Conservation (phyloP, 2,888 invertebrate species). For the Harpalus rufipes region DNA sequence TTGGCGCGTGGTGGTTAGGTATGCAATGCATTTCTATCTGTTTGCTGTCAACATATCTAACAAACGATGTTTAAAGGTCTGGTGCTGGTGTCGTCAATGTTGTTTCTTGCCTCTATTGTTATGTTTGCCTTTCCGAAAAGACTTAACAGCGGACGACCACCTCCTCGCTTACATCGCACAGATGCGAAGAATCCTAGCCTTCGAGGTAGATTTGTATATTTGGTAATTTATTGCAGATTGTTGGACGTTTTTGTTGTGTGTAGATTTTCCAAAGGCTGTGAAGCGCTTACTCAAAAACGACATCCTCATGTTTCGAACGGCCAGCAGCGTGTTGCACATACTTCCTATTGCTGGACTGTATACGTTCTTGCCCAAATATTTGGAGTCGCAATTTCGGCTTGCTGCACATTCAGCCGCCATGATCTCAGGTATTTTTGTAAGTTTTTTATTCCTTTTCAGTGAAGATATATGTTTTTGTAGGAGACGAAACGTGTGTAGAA, state of each 20-base stretch:
- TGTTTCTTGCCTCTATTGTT: slow-evolving; percentile 89
- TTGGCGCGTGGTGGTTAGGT: slow-evolving; percentile 99
- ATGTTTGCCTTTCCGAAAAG: slow-evolving; percentile 95
- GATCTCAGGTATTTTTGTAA: slow-evolving; percentile 84
- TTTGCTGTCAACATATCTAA: slow-evolving; percentile 27
- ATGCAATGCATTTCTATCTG: slow-evolving; percentile 70
- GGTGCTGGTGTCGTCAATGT: slow-evolving; percentile 90
- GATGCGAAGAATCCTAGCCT: slow-evolving; percentile 77
- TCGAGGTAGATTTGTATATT: slow-evolving; percentile 74
- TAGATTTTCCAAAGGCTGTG: slow-evolving; percentile 89
- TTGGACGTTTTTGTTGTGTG: slow-evolving; percentile 69
- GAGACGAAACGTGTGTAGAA: slow-evolving; percentile 40
- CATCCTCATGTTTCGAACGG: slow-evolving; percentile 94
- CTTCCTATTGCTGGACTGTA: slow-evolving; percentile 95
- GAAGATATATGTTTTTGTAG: slow-evolving; percentile 52
- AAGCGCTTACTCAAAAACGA: slow-evolving; percentile 91
- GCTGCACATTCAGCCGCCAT: slow-evolving; percentile 94
- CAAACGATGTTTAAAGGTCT: slow-evolving; percentile 80
- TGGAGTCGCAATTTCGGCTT: slow-evolving; percentile 94
- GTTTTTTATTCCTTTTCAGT: slow-evolving; percentile 53
- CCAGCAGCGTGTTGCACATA: slow-evolving; percentile 93
- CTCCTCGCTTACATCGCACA: slow-evolving; percentile 74
- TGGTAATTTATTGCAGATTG: slow-evolving; percentile 60
- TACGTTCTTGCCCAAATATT: slow-evolving; percentile 95
- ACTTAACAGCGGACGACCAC: slow-evolving; percentile 79